phyloP scores from a whole-genome alignment of 2,888 invertebrate species.

The Argyra leucocephala region DNA sequence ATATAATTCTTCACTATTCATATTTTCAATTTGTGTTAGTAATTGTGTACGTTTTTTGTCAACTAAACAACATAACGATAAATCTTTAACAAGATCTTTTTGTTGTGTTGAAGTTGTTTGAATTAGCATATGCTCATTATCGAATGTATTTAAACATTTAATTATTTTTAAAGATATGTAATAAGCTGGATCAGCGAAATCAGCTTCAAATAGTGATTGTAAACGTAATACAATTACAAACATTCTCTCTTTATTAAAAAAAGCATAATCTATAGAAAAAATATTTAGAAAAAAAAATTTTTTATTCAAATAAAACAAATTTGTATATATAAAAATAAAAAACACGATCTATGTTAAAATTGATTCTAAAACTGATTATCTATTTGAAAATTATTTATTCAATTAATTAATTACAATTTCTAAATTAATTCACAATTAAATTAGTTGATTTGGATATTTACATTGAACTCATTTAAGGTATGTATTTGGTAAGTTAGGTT shows the following conservation, averaged over 20 bases:
- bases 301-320: background rate
- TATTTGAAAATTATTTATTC: too few relatives aligned
- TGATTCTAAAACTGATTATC: background rate
- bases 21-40: background rate
- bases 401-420: too few relatives aligned
- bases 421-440: too few relatives aligned
- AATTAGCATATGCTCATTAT: conserved; percentile 19
- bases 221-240: conserved; percentile 51
- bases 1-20: background rate
- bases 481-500: too few relatives aligned
- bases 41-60: conserved; percentile 44
- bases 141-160: conserved; percentile 33
- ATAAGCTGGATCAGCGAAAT: conserved; percentile 52
- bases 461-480: too few relatives aligned
- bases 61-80: conserved; percentile 51
- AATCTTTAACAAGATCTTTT: conserved; percentile 51
- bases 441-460: too few relatives aligned
- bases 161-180: conserved; percentile 48
- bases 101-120: conserved; percentile 44
- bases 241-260: conserved; percentile 50
- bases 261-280: conserved; percentile 40
- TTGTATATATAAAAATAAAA: too few relatives aligned
- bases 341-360: background rate
- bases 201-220: conserved; percentile 51
- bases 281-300: background rate